Percentiles rank a stretch among this genome's conserved stretches.
These are phyloP conservation scores for Balaeniceps rex DNA, from an alignment of 2,113 vertebrate species.

Conservation along the genomic window DNA sequence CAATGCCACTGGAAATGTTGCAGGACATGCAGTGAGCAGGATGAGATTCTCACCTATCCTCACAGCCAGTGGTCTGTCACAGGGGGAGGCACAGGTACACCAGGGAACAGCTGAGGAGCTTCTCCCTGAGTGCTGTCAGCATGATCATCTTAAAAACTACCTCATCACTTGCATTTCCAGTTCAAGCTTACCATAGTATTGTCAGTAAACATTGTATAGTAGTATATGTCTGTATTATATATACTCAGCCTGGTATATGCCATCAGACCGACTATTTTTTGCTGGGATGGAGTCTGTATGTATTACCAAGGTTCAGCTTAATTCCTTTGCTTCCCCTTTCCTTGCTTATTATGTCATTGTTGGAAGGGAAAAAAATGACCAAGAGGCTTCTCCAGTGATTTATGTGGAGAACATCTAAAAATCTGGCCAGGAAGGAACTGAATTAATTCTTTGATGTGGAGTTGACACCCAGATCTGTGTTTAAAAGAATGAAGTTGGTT, in stretches of 20 bases:
- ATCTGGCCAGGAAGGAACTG: background rate
- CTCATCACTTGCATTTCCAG: background rate
- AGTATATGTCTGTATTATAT: background rate
- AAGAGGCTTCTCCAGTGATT: background rate
- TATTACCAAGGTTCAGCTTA: background rate
- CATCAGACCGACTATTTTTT: background rate
- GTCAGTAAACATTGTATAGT: background rate
- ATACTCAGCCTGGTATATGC: background rate
- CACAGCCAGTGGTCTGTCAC: rapidly evolving
- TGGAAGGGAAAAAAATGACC: background rate
- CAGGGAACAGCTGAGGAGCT: background rate
- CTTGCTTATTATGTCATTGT: background rate
- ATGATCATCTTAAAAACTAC: background rate
- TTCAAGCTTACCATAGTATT: background rate
- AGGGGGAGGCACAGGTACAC: background rate
- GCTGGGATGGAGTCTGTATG: background rate
- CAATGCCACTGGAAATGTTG: background rate
- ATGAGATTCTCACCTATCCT: background rate
- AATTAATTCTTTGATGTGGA: background rate
- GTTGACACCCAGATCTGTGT: background rate
- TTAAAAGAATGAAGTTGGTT: background rate
- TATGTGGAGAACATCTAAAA: background rate
- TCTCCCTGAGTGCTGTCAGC: background rate
- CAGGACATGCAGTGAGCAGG: background rate
- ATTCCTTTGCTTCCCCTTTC: background rate